Base-by-base conservation (phyloP, 2,113 vertebrate genomes). In the Acrocephalus arundinaceus region DNA sequence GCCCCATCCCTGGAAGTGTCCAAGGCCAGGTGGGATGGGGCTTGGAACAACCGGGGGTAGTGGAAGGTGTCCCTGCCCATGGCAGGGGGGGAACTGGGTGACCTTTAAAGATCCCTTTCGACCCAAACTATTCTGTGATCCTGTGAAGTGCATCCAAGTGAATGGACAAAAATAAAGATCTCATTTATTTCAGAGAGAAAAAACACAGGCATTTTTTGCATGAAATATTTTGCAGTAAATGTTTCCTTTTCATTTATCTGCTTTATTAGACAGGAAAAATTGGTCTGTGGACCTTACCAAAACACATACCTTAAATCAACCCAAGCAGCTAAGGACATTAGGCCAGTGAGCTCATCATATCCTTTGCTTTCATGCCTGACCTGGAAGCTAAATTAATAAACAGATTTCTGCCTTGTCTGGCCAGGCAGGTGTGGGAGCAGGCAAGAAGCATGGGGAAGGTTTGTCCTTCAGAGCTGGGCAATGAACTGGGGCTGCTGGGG, bases 221-320 rank as follows among this genome's bases (percentile, higher is more conserved):
- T 49, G 57, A 65, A 82, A 57, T 33, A 54, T 61, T 81, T 81
- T 59, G 25, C 92, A 51, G 57, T 78, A 41, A 84, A 92, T 43
- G 13, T 74, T 94, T 92, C 80, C 0, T 0, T 89, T 84, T 52
- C 48, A 61, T 77, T 94, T 72, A 41, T 72, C 85, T 84, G 66
- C 25, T 91, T 89, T 76, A 78, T 73, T 75, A 92, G 66, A 68
- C 18, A 43, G 84, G 62, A 79, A 86, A 68, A 94, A 67, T 35
- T 81, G 54, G 17, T 91, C 62, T 82, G 45, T 82, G 71, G 68
- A 71, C 65, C 73, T 93, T 70, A 83, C n/a, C 51, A 67, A 87
- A 86, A 49, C 72, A 72, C 3, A 4, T 77, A 55, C 31, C 72
- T 84, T 57, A 65, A 83, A 85, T 7, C 78, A 90, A 39, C 39